Evolutionary conservation across 1,140 invertebrate genomes (phyloP), one percentile per base, ranked within the genome.

Genomic region (Oryctes rhinoceros): DNA sequence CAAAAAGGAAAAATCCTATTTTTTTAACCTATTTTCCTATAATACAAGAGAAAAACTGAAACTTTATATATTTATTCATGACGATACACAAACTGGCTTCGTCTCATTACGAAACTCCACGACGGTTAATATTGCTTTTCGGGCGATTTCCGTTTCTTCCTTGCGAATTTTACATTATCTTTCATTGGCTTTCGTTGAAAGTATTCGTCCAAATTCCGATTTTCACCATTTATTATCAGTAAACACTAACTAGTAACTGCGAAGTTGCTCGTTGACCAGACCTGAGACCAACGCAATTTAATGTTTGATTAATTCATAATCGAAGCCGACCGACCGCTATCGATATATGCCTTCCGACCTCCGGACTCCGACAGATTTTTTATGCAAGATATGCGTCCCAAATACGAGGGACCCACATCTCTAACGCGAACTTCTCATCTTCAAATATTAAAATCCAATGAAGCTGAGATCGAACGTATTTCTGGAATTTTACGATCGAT

Each of bases 371-470:
- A 7, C 18, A n/a, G 7, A 59, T 59, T 59, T 59, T 59, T 18
- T 59, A 59, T 18, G 53, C 5, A 59, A 59, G 53, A 6, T n/a
- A 59, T 59, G 53, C 53, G 53, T 59, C 53, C 53, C 18, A 59
- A 59, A 59, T 59, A 59, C 18, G 53, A 18, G 53, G 18, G 18
- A 18, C 53, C 53, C 15, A 59, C 53, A 18, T 18, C 53, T 59
- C 53, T 59, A 30, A 30, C 24, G 24, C 24, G 24, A 30, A 30
- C 24, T 30, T 30, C 24, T 2, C 24, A 59, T 18, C 18, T 59
- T 59, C 13, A 59, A 59, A 59, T 59, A 59, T 59, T 59, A 59
- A 59, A 59, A 59, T 18, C 53, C 53, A 59, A 59, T 59, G 53
- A n/a, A 4, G 53, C 53, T 53, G 11, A 59, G 53, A 59, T 59